These are phyloP conservation scores for Tortrix viridana DNA, from an alignment of 2,888 invertebrate species.

Conservation along the genomic window DNA sequence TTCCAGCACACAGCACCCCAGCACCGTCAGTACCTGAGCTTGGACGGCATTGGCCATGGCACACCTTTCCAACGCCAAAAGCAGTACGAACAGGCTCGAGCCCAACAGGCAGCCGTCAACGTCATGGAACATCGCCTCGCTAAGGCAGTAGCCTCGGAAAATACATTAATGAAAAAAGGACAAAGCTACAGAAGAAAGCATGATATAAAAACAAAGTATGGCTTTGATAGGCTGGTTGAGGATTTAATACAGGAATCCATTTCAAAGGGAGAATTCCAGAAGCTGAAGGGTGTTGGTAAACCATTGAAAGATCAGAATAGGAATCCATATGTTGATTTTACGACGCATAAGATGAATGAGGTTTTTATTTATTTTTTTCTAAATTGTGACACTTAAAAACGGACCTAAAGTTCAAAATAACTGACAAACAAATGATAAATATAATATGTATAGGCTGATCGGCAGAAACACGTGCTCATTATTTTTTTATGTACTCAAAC, in stretches of 20 bases:
- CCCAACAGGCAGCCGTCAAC: constrained; percentile 87
- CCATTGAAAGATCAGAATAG: constrained; percentile 88
- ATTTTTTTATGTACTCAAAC: no score
- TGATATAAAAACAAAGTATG: constrained; percentile 91
- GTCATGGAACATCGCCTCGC: constrained; percentile 86
- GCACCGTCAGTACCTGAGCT: constrained; percentile 92
- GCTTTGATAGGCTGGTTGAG: constrained; percentile 94
- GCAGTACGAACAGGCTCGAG: constrained; percentile 88
- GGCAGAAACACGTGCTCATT: no score
- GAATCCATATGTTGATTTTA: constrained; percentile 95
- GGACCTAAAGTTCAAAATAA: no score
- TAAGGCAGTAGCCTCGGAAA: constrained; percentile 86
- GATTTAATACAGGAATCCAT: constrained; percentile 96
- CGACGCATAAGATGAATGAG: constrained; percentile 93
- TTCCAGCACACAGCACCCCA: constrained; percentile 93
- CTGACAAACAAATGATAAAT: no score
- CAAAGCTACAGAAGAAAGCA: constrained; percentile 83
- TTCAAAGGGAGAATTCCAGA: constrained; percentile 94
- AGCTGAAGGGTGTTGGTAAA: constrained; percentile 92
- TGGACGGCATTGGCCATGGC: constrained; percentile 91
- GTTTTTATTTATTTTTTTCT: constrained; percentile 70
- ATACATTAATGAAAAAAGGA: constrained; percentile 87
- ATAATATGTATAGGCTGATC: no score
- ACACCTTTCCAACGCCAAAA: constrained; percentile 91
- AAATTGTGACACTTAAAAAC: no score